These are phyloP conservation scores for Harmothoe impar DNA, from an alignment of 2,888 invertebrate genomes.

Conservation along the genomic window DNA sequence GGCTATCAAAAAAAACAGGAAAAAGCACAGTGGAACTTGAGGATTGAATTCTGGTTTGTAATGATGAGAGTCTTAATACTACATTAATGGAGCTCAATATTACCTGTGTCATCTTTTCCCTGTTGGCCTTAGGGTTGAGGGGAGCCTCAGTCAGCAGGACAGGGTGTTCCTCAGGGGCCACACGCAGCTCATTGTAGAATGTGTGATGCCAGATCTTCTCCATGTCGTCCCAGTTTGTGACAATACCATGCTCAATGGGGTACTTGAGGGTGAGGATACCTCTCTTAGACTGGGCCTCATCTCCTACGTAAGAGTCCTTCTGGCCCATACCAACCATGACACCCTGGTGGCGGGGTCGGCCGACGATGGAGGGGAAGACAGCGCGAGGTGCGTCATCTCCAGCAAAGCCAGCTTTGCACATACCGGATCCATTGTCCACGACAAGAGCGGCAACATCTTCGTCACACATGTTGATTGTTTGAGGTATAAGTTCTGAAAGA, in stretches of 20 bases:
- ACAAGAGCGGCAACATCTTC: constrained; percentile 64
- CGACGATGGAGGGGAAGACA: constrained; percentile 64
- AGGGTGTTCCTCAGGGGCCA: constrained; percentile 64
- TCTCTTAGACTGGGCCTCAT: constrained; percentile 68
- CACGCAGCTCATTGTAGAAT: constrained; percentile 80
- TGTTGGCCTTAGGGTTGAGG: constrained; percentile 64
- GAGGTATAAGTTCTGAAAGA: neutral
- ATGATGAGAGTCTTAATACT: no score
- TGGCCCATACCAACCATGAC: constrained; percentile 65
- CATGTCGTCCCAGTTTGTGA: constrained; percentile 64
- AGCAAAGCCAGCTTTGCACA: constrained; percentile 65
- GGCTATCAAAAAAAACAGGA: no score
- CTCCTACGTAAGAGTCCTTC: constrained; percentile 62
- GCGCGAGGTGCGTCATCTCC: constrained; percentile 64
- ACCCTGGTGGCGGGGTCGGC: constrained; percentile 64
- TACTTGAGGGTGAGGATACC: constrained; percentile 80
- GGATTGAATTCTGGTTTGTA: no score
- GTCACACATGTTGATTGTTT: constrained; percentile 63
- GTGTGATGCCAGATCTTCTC: constrained; percentile 64
- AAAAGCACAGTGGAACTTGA: no score
- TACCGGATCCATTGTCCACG: constrained; percentile 64
- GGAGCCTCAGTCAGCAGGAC: constrained; percentile 64
- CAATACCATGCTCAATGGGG: constrained; percentile 76
- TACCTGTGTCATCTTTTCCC: constrained; percentile 63
- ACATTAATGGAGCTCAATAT: no score